Evolutionary conservation across 2,797 vertebrate genomes (phyloP).

Genomic region (Acipenser oxyrinchus): DNA sequence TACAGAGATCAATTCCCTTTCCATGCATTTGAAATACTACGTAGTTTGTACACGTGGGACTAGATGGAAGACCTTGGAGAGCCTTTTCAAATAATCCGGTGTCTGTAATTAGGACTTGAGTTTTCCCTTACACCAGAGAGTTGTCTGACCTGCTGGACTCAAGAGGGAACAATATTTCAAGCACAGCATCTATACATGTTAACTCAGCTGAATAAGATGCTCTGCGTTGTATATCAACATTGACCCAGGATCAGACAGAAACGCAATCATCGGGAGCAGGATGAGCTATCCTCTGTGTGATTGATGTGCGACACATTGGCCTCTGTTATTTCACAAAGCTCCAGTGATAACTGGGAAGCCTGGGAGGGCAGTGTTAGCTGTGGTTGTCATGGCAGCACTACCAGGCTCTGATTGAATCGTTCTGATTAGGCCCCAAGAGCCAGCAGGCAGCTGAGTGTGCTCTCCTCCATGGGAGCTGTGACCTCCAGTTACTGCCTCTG

Average conservation of each 20-base stretch:
- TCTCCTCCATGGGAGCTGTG: constrained; percentile 26
- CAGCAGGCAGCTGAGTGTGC: constrained; percentile 27
- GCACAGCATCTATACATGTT: no score
- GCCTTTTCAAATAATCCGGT: no score
- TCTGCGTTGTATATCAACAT: neutral
- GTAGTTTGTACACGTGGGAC: no score
- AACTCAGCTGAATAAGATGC: neutral
- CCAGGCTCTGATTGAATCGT: neutral
- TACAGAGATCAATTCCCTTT: no score
- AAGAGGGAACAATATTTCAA: no score
- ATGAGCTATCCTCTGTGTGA: neutral
- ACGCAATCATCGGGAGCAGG: neutral
- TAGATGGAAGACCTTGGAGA: no score
- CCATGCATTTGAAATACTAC: no score
- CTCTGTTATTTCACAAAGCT: constrained; percentile 4
- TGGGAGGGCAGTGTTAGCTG: constrained; percentile 30
- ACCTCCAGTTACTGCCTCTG: constrained; percentile 26
- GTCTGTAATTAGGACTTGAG: no score
- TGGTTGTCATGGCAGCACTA: constrained; percentile 37
- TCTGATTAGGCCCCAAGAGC: constrained; percentile 38
- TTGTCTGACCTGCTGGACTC: no score
- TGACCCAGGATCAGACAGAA: neutral
- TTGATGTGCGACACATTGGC: constrained; percentile 2
- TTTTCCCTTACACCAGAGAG: no score
- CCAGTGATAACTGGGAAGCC: constrained; percentile 15